A percentile compares a stretch with the other conserved stretches of the same genome.
Evolutionary conservation across 2,797 vertebrate species (phyloP).

Genomic region (Thripadectes ignobilis): DNA sequence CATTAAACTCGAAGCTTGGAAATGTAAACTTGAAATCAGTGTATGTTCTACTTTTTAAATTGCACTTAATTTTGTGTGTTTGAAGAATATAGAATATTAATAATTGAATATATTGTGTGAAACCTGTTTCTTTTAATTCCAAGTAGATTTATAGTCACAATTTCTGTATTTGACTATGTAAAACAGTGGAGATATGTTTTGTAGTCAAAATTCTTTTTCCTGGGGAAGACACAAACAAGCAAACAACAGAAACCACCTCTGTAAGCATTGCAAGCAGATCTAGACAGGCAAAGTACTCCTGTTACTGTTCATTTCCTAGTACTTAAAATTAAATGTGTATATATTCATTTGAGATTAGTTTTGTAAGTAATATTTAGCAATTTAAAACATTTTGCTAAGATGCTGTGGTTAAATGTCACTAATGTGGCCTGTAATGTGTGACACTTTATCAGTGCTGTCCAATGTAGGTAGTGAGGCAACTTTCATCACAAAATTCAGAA

Average conservation of each 20-base stretch:
- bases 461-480: neutral
- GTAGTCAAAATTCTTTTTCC: neutral
- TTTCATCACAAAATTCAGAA: neutral
- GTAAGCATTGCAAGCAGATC: neutral
- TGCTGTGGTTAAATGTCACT: neutral
- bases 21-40: neutral
- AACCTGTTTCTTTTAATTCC: neutral
- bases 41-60: neutral
- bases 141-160: neutral
- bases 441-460: neutral
- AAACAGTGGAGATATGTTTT: neutral
- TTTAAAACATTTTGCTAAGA: neutral
- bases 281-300: neutral
- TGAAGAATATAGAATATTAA: neutral
- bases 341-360: neutral
- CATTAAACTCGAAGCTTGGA: neutral
- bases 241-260: neutral
- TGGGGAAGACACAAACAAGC: neutral
- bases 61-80: neutral
- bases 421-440: neutral
- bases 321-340: neutral
- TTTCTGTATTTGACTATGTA: neutral
- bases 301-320: neutral
- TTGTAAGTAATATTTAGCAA: neutral
- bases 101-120: neutral